Evolutionary conservation across 2,797 vertebrate genomes (phyloP).

Genomic region (Molossus molossus): DNA sequence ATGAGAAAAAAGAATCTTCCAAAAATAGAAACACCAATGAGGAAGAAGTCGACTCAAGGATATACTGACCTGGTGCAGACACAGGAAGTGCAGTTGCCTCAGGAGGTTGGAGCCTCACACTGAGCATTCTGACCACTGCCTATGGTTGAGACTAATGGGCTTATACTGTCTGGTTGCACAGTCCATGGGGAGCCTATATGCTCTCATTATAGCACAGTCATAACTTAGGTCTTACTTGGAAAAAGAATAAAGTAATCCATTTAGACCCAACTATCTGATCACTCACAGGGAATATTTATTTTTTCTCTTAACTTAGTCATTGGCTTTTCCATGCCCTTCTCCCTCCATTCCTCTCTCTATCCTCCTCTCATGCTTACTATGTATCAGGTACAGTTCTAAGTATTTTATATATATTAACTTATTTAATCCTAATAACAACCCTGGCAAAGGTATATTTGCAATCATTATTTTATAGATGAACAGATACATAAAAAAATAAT

Average conservation of each 20-base stretch:
- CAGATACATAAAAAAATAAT: neutral
- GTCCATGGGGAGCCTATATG: neutral
- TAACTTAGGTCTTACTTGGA: neutral
- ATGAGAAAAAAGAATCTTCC: neutral
- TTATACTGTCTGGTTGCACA: neutral
- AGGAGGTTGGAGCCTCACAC: neutral
- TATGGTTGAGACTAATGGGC: neutral
- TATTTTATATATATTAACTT: neutral
- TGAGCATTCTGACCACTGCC: neutral
- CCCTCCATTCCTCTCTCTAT: neutral
- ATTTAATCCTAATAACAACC: neutral
- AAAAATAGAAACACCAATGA: neutral
- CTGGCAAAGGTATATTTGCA: neutral
- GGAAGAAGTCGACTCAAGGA: neutral
- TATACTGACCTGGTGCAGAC: neutral
- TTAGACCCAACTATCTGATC: neutral
- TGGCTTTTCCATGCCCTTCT: neutral
- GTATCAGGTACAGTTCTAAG: neutral
- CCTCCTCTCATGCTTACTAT: neutral
- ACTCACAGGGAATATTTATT: neutral
- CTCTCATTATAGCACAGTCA: neutral
- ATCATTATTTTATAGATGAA: slow-evolving; percentile 27
- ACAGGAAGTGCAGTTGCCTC: neutral
- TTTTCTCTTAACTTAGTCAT: slow-evolving; percentile 15
- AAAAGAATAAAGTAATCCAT: neutral